A percentile compares a stretch with the other conserved stretches of the same genome.
Evolutionary conservation across 1,140 invertebrate genomes (phyloP).

Genomic region (Aphis gossypii): DNA sequence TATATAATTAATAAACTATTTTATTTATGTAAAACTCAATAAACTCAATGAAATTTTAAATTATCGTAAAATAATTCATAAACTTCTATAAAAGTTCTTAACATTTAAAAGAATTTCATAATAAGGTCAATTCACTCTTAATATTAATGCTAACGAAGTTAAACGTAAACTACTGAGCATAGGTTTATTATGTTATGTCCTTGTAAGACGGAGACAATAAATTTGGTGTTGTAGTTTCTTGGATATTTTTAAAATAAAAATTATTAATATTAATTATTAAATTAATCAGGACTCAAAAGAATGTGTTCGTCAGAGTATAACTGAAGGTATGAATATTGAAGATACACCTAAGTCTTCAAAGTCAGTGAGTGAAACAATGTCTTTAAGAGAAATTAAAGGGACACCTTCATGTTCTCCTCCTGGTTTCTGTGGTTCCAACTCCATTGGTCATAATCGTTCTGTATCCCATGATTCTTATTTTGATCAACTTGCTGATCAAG

Average conservation of each 20-base stretch:
- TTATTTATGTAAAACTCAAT: no score
- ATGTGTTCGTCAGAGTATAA: background rate
- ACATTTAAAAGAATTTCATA: no score
- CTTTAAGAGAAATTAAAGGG: constrained; percentile 44
- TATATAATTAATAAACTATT: no score
- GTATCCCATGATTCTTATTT: constrained; percentile 94
- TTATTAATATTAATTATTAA: background rate
- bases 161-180: no score
- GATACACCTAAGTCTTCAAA: constrained; percentile 42
- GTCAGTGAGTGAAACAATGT: constrained; percentile 40
- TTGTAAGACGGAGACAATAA: no score
- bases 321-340: constrained; percentile 27
- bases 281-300: constrained; percentile 29
- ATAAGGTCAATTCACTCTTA: no score
- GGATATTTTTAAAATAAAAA: background rate
- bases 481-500: constrained; percentile 70
- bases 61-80: no score
- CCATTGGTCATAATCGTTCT: constrained; percentile 68
- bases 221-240: no score
- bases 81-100: no score
- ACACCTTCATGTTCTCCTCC: constrained; percentile 51
- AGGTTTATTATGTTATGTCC: no score
- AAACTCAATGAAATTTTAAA: no score
- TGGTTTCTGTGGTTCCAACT: constrained; percentile 52
- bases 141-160: no score